Evolutionary conservation across 2,113 vertebrate species (phyloP), one percentile per base, ranked within the genome.

Genomic region (Hypocryptadius cinnamomeus): DNA sequence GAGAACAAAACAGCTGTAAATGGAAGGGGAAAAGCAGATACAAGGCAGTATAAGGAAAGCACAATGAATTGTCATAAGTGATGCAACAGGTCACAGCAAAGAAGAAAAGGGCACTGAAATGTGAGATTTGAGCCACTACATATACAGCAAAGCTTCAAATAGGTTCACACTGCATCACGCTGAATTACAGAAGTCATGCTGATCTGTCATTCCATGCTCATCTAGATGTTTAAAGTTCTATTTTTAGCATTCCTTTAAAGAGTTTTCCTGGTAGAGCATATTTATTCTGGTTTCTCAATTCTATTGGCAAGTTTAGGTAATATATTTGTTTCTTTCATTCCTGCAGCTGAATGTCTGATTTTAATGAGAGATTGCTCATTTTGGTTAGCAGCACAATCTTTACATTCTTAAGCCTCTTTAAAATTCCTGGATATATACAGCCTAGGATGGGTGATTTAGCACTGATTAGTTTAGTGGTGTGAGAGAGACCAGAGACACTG

Each of bases 351-450:
- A 91, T 85, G 48, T 48, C 78, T 69, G 63, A 76, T 82, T 87
- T 65, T 92, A 94, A 92, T 23, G 74, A 87, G 61, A 81, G 78
- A 85, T 8, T 85, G 59, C 33, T 35, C 79, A 47, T 82, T 94
- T 94, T 70, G 74, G 45, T 77, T 69, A 73, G 66, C 53, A 77
- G 54, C 53, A 82, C 81, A 69, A 35, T 69, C 70, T 65, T 53
- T 69, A 57, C 28, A 57, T 90, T 77, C 92, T 91, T 91, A 91
- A 89, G 63, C 30, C 63, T 87, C 87, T 94, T 95, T 77, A 87
- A 87, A 95, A 92, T 87, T 92, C 90, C 85, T 92, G 60, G 47
- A 93, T 84, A 45, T 74, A 82, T 17, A 68, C 45, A 82, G 45
- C n/a, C 50, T n/a, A 79, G 74, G 66, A 76, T 0, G 21, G 54